Evolutionary conservation across 1,140 invertebrate genomes (phyloP).

Genomic region (Panagrolaimus sp.): DNA sequence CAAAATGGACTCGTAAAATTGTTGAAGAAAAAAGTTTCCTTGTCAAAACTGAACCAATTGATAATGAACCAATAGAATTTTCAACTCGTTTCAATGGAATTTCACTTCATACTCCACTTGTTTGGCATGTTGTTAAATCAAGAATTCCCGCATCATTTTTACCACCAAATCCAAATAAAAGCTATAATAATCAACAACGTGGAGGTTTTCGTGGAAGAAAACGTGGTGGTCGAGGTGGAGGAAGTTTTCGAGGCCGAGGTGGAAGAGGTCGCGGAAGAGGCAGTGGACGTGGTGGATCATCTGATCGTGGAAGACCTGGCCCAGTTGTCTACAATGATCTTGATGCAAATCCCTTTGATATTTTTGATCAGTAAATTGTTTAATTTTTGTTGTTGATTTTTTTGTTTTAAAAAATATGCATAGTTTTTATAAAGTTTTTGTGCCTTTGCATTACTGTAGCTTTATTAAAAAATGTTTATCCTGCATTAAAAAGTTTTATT

Average conservation of each 20-base stretch:
- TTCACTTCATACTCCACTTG: background rate
- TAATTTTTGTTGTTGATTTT: background rate
- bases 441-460: background rate
- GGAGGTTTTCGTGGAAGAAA: background rate
- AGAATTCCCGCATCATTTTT: background rate
- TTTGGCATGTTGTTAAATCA: background rate
- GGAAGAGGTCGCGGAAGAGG: background rate
- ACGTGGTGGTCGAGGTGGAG: background rate
- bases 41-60: background rate
- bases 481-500: background rate
- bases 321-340: constrained; percentile 1
- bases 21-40: background rate
- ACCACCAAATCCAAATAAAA: constrained; percentile 4
- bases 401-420: background rate
- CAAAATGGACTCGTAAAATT: background rate
- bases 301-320: background rate
- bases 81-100: background rate
- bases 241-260: background rate
- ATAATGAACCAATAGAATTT: constrained; percentile 6
- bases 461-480: background rate
- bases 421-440: background rate
- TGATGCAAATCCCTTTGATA: constrained; percentile 1
- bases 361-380: background rate
- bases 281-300: background rate
- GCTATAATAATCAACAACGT: background rate